Evolutionary conservation across 1,140 invertebrate genomes (phyloP), one percentile per base, ranked within the genome.

Genomic region (Paraescarpia echinospica): DNA sequence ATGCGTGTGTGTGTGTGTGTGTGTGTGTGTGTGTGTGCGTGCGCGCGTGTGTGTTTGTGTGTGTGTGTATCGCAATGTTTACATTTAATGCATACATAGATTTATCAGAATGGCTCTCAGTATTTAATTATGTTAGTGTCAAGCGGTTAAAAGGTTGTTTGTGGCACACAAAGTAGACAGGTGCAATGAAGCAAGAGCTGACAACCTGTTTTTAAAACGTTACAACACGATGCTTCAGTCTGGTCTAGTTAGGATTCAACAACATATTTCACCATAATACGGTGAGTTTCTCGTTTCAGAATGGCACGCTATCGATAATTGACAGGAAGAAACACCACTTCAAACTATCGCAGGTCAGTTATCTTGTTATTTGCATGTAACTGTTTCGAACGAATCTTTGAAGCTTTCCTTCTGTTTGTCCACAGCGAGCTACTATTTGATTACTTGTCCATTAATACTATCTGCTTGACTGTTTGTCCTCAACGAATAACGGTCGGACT

Each of bases 271-370:
- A n/a, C n/a, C n/a, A n/a, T n/a, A n/a, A 41, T 41, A 41, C 41
- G 94, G 90, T 35, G 18, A 35, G 9, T 91, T 35, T 4, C 33
- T 91, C 41, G n/a, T 95, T 97, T 91, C 96, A 98, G 98, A 99
- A 98, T 96, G 99, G 98, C 51, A 98, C 98, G 1, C 95, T 99
- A 93, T 98, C 98, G 96, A 99, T 99, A 94, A 99, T 99, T 94
- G 99, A 99, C 96, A 97, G 99, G 94, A 98, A 98, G 96, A 99
- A 99, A 96, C 98, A 99, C 96, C 99, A 99, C 94, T 99, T 99
- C 96, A 99, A 99, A 96, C 96, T 99, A 91, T 98, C 98, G 59
- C 99, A 99, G 94, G 95, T 96, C 93, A 93, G 77, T 89, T 22
- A 77, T 77, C 59, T n/a, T 77, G 59, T 31, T 27, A 77, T 18